Conservation (phyloP, 2,888 invertebrate genomes). For the Thymelicus lineola region DNA sequence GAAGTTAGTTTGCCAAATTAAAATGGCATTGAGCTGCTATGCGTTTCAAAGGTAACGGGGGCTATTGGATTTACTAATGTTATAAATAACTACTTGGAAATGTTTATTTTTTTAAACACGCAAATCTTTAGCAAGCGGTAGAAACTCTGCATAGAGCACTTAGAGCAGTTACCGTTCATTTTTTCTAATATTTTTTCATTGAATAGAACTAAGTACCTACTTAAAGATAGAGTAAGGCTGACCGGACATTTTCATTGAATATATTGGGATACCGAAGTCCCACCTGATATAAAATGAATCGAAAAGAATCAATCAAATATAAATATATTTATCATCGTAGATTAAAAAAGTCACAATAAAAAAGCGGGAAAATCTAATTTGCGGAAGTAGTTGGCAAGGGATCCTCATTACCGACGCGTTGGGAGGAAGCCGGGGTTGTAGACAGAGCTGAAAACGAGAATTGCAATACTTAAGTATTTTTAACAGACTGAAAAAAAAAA, state of each 20-base stretch:
- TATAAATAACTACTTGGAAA: neutral
- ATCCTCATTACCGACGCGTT: slow-evolving; percentile 4
- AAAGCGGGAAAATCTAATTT: slow-evolving; percentile 3
- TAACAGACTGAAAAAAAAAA: too few relatives aligned
- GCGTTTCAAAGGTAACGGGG: neutral
- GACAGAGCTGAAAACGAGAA: neutral
- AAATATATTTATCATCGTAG: neutral
- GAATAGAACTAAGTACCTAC: too few relatives aligned
- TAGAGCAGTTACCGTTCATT: too few relatives aligned
- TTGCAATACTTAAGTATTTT: too few relatives aligned
- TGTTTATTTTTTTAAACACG: neutral
- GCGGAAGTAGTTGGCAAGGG: neutral
- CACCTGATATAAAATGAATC: too few relatives aligned
- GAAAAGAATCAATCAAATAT: too few relatives aligned
- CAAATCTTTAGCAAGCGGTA: too few relatives aligned
- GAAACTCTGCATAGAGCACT: too few relatives aligned
- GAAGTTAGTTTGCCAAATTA: slow-evolving; percentile 58
- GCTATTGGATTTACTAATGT: slow-evolving; percentile 5
- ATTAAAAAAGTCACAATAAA: neutral
- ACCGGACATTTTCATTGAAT: too few relatives aligned
- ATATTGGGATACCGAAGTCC: too few relatives aligned
- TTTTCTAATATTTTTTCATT: too few relatives aligned
- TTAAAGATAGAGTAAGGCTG: too few relatives aligned
- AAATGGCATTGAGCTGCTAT: slow-evolving; percentile 54
- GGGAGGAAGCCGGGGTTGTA: neutral